phyloP scores from a whole-genome alignment of 1,140 invertebrate species.

The Olivierus martensii region DNA sequence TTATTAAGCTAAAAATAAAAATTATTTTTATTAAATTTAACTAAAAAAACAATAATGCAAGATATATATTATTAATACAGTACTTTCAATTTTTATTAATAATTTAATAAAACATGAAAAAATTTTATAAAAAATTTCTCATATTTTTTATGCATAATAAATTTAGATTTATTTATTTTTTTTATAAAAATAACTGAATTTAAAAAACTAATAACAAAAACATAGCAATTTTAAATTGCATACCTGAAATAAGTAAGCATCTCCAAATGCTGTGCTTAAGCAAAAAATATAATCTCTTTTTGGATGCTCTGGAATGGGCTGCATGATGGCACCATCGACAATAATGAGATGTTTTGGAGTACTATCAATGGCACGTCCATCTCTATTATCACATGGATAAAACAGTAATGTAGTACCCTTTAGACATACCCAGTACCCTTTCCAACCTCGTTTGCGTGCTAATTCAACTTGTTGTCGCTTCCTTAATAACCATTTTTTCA shows the following conservation, averaged over 20 bases:
- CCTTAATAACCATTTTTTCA: slow-evolving; percentile 94
- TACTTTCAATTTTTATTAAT: no score
- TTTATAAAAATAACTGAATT: no score
- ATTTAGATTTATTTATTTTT: no score
- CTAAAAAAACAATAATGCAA: no score
- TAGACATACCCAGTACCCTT: slow-evolving; percentile 96
- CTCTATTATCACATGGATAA: slow-evolving; percentile 57
- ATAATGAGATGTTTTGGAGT: slow-evolving; percentile 93
- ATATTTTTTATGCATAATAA: no score
- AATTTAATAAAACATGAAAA: no score
- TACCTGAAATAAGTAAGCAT: slow-evolving; percentile 95
- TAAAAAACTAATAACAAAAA: no score
- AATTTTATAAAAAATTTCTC: no score
- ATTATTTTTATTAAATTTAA: no score
- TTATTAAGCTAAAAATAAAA: no score
- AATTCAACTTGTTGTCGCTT: slow-evolving; percentile 87
- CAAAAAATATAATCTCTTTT: slow-evolving; percentile 97
- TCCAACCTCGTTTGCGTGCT: slow-evolving; percentile 89
- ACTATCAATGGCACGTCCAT: slow-evolving; percentile 57
- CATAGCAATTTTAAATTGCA: background rate
- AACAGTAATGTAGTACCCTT: slow-evolving; percentile 96
- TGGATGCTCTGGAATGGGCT: slow-evolving; percentile 94
- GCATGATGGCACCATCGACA: slow-evolving; percentile 95
- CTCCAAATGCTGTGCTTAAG: slow-evolving; percentile 91
- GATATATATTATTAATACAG: no score